Evolutionary conservation across 2,113 vertebrate genomes (phyloP), one percentile per base, ranked within the genome.

Genomic region (Brienomyrus longianalis): DNA sequence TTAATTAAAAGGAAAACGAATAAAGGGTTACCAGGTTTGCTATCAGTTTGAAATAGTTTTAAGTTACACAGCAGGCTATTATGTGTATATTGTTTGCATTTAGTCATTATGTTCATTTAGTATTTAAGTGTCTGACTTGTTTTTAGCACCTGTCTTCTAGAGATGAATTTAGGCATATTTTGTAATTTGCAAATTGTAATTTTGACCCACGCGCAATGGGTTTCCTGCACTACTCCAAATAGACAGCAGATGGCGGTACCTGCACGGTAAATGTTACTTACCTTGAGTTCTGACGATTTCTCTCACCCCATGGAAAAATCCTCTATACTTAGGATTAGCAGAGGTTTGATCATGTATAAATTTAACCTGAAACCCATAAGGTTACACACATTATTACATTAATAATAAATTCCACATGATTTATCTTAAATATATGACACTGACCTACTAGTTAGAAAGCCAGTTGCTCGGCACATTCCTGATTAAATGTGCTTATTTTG

Each of bases 331-430:
- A 62, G 98, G 98, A 70, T 97, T 97, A 45, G 97, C 92, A 10
- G 98, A 99, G 17, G 95, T 96, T 94, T 99, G 98, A 92, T 99
- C 98, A 1, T 99, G 98, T 91, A 99, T 99, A 93, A 99, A 99
- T 94, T 99, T 99, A 77, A 99, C 98, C 98, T 98, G 90, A 0
- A 94, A 93, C 10, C 0, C 62, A 91, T 8, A 0, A 62, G 1
- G 50, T 88, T 19, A 74, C 80, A 85, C 0, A 54, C 7, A 86
- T 54, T 87, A 52, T 54, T n/a, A 56, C 10, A 45, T 50, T 7
- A 85, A 50, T 47, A 13, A 77, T 77, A 31, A 31, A 31, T 31
- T 31, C 31, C 31, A 31, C 31, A 31, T 31, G 11, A 39, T 35
- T 17, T 39, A 77, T 39, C 3, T 39, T 35, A 35, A 35, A 35